A percentile compares a stretch with the other conserved stretches of the same genome.
phyloP scores from a whole-genome alignment of 2,888 invertebrate genomes.

The Marasmarcha lunaedactyla region DNA sequence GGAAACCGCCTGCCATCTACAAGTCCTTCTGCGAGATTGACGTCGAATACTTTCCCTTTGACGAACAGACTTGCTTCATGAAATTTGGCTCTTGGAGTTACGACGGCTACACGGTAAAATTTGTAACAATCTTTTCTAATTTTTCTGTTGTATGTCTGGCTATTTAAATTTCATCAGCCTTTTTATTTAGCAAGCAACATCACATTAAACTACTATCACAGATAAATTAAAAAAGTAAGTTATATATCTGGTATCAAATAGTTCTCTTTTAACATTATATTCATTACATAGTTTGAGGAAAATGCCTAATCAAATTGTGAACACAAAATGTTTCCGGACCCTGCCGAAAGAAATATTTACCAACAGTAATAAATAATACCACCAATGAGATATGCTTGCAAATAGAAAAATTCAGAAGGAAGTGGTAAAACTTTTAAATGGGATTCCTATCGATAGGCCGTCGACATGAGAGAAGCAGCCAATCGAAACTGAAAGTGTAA shows the following conservation, averaged over 20 bases:
- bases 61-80: slow-evolving; percentile 95
- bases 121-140: neutral
- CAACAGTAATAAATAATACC: slow-evolving; percentile 33
- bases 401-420: slow-evolving; percentile 22
- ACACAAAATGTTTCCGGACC: slow-evolving; percentile 25
- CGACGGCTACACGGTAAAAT: slow-evolving; percentile 90
- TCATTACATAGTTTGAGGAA: slow-evolving; percentile 6
- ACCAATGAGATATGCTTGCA: slow-evolving; percentile 25
- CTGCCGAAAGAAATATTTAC: slow-evolving; percentile 37
- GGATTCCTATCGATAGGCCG: slow-evolving; percentile 35
- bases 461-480: too few relatives aligned
- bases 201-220: neutral
- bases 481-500: too few relatives aligned
- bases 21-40: slow-evolving; percentile 97
- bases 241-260: too few relatives aligned
- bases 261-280: too few relatives aligned
- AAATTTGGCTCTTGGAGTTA: slow-evolving; percentile 96
- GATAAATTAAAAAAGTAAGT: neutral
- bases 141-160: too few relatives aligned
- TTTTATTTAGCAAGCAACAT: neutral
- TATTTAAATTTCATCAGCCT: too few relatives aligned
- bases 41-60: slow-evolving; percentile 95
- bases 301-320: slow-evolving; percentile 31
- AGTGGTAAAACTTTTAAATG: slow-evolving; percentile 27
- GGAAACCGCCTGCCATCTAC: slow-evolving; percentile 99